Percentiles rank a stretch among this genome's conserved stretches.
phyloP scores from a whole-genome alignment of 2,888 invertebrate species.

The Muschampia plurimacula region DNA sequence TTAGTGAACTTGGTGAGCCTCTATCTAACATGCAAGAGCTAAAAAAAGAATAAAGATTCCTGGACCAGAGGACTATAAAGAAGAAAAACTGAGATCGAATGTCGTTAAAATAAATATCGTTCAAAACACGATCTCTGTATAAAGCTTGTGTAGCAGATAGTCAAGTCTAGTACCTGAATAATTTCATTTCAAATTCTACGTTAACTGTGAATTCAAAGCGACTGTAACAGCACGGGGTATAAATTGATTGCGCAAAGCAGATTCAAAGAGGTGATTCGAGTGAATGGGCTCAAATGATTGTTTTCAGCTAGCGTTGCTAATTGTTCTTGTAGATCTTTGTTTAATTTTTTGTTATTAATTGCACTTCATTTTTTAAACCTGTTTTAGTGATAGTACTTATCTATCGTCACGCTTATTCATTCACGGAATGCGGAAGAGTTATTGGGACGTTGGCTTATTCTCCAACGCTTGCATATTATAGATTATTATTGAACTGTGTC shows the following conservation, averaged over 20 bases:
- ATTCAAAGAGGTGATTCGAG: not conserved
- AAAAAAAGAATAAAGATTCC: no score
- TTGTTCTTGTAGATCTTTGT: not conserved
- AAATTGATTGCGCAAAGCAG: conserved; percentile 1
- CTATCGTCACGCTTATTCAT: no score
- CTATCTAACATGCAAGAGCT: no score
- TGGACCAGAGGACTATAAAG: no score
- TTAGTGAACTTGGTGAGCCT: no score
- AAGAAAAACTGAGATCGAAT: no score
- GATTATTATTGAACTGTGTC: no score
- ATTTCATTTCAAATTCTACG: not conserved
- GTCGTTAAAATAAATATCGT: not conserved
- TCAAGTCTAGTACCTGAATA: not conserved
- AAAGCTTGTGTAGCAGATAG: not conserved
- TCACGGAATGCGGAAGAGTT: no score
- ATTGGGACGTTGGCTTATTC: no score
- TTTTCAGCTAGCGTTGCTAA: not conserved
- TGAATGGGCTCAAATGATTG: not conserved
- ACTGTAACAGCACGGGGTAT: not conserved
- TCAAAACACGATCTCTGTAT: not conserved
- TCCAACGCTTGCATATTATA: no score
- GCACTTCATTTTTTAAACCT: no score
- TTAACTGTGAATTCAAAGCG: conserved; percentile 3
- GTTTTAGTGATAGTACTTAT: no score
- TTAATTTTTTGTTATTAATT: not conserved